Evolutionary conservation across 1,140 invertebrate species (phyloP), one percentile per base, ranked within the genome.

Genomic region (Planococcus citri): DNA sequence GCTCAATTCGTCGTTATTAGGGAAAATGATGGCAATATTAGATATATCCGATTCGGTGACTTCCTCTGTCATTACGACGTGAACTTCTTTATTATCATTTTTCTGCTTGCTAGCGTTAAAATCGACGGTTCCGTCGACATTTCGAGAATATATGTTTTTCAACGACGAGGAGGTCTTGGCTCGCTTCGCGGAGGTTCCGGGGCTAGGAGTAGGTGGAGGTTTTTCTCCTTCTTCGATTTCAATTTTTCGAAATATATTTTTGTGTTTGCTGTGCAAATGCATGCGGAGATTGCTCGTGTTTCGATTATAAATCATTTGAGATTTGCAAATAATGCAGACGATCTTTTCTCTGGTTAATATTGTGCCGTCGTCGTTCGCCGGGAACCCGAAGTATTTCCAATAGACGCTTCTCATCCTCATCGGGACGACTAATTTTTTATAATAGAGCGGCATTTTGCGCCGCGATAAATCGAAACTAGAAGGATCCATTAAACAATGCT

Each of bases 341-440:
- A 86, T 84, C 73, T 83, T 85, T 3, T 83, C 78, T 77, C 83
- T 85, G n/a, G 84, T 85, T 1, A 86, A 75, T 70, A 86, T 84
- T 69, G 82, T 80, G 51, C 83, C 83, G 38, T 83, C 79, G 21
- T 84, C 83, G 51, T 81, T 82, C 0, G 83, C 84, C 58, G 84
- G 84, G 77, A 86, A 86, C 17, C 84, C 84, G 76, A 85, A 86
- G 74, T 83, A 84, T 73, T 84, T 84, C 84, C 84, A 86, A 74
- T 85, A 86, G 58, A 84, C 83, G 73, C 83, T 84, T 69, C 84
- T 77, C 84, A 85, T 86, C 0, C 82, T 79, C 72, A 79, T 78
- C 3, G 83, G 83, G 10, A 83, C 83, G 9, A 83, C 82, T 4
- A 83, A 73, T 71, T 80, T 81, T 69, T 82, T 81, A 70, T 82